Base-by-base conservation (phyloP, 2,888 invertebrate species). In the Linnaemya tessellans region DNA sequence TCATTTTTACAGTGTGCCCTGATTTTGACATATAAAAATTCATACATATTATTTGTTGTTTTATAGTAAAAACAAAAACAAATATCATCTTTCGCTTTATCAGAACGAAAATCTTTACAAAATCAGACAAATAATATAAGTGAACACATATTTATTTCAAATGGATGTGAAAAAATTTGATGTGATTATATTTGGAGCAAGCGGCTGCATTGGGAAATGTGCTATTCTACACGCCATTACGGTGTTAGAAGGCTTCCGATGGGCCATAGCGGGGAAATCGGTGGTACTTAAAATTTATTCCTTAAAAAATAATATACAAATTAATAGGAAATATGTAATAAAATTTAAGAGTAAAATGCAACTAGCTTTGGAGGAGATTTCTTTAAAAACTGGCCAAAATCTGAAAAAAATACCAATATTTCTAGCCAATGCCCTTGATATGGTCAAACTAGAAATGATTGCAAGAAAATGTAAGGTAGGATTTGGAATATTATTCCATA, bases 141-240 rank as follows among this genome's bases (percentile, higher is more conserved):
- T 5, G 5, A 30, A 30, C 30, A 30, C 30, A 30, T 30, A 2
- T 30, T 30, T 3, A 30, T 8, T 65, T 56, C 11, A 43, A 46
- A 83, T 83, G 83, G 54, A 20, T 58, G 54, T 73, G 9, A 75
- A 74, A 68, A 86, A 71, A 74, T 84, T 96, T 67, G 97, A 98
- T 92, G 89, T 98, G 11, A 94, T 98, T 15, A 94, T 98, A 89
- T 98, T 98, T 92, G 98, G 98, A 35, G 98, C 98, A 0, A 96
- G 96, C 0, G 98, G 98, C 46, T 98, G 85, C 64, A 97, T 98
- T 1, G 98, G 98, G 4, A 95, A 96, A 91, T 95, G 95, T 91
- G 95, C 96, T 0, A 96, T 97, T 3, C 93, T 94, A 86, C 95
- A 96, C 89, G 90, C 94, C 77, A 92, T 92, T 8, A 90, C 92